These are phyloP conservation scores for zebrafish (Danio rerio) DNA, from an alignment of 2,113 vertebrate species.

Conservation along the genomic window GRCz12tu NC_133199.1:22142001-22142500, in stretches of 20 bases:
- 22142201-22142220: not conserved
- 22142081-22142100: not conserved
- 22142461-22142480: slow-evolving; percentile 53
- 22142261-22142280: slow-evolving; percentile 21
- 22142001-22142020: not conserved
- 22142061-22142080: not conserved
- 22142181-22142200: not conserved
- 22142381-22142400: slow-evolving; percentile 31
- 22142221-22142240: slow-evolving; percentile 1
- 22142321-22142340: not conserved
- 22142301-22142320: slow-evolving; percentile 33
- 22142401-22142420: slow-evolving; percentile 35
- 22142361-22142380: slow-evolving; percentile 23
- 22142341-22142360: slow-evolving; percentile 22
- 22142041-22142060: not conserved
- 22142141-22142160: not conserved
- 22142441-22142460: slow-evolving; percentile 32
- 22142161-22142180: not conserved
- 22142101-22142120: not conserved
- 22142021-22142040: not conserved
- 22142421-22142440: slow-evolving; percentile 25
- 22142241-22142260: slow-evolving; percentile 10
- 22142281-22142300: slow-evolving; percentile 32
- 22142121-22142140: not conserved
- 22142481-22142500: slow-evolving; percentile 57